Conservation (phyloP, 2,797 vertebrate genomes). For the Hapalemur alaotrensis region DNA sequence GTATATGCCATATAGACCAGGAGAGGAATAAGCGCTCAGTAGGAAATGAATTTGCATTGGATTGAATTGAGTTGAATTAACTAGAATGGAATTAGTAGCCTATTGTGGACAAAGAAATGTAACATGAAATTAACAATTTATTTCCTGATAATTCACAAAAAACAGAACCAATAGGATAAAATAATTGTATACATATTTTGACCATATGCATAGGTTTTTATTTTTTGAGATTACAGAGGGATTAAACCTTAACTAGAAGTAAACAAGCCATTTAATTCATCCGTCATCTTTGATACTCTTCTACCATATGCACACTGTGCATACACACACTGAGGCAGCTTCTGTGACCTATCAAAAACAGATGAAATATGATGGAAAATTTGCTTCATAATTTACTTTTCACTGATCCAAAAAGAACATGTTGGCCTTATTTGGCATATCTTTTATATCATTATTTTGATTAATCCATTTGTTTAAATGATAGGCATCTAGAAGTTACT, state of each 20-base stretch:
- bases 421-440: slow-evolving; percentile 63
- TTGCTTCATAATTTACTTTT: slow-evolving; percentile 49
- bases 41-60: not conserved
- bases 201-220: not conserved
- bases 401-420: slow-evolving; percentile 19
- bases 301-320: not conserved
- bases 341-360: slow-evolving; percentile 44
- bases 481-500: slow-evolving; percentile 26
- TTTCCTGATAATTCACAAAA: slow-evolving; percentile 32
- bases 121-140: not conserved
- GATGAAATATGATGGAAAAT: slow-evolving; percentile 58
- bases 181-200: not conserved
- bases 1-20: not conserved
- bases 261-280: not conserved
- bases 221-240: slow-evolving; percentile 32
- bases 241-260: not conserved
- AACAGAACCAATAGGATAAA: not conserved
- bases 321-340: not conserved
- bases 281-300: not conserved
- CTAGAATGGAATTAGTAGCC: not conserved
- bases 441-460: slow-evolving; percentile 44
- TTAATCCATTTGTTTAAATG: slow-evolving; percentile 60
- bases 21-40: not conserved
- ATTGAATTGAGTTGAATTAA: slow-evolving; percentile 28
- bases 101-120: not conserved